These are phyloP conservation scores for Coregonus suidteri DNA, from an alignment of 2,797 vertebrate genomes.

Conservation along the genomic window DNA sequence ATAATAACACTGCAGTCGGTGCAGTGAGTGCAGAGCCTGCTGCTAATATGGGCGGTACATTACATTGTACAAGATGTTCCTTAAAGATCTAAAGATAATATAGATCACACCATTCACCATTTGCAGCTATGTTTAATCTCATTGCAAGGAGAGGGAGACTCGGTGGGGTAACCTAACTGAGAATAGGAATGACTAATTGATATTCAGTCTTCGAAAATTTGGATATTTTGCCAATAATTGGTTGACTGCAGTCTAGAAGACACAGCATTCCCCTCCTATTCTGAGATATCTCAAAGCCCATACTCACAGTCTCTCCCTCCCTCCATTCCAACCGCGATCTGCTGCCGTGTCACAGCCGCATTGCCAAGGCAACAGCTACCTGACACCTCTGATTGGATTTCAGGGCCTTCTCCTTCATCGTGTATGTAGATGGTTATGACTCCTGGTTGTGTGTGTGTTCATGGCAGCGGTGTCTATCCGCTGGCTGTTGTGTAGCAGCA, in stretches of 20 bases:
- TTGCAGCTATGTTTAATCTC: not conserved
- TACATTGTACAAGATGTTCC: not conserved
- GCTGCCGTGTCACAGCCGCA: conserved; percentile 44
- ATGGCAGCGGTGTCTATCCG: not conserved
- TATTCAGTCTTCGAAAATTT: too few relatives aligned
- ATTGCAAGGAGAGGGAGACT: not conserved
- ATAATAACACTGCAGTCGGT: not conserved
- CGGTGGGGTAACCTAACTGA: not conserved
- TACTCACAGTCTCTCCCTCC: not conserved
- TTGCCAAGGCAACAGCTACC: conserved; percentile 48
- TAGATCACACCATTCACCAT: not conserved
- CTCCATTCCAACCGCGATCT: not conserved
- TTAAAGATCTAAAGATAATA: not conserved
- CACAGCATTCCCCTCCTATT: too few relatives aligned
- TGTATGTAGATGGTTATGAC: conserved; percentile 26
- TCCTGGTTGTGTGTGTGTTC: not conserved
- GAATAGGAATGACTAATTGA: not conserved
- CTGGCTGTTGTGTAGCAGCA: too few relatives aligned
- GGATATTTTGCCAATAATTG: too few relatives aligned
- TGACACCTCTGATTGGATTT: not conserved
- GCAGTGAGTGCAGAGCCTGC: not conserved
- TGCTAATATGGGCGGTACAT: not conserved
- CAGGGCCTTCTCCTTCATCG: conserved; percentile 14
- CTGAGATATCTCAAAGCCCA: not conserved
- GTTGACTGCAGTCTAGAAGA: too few relatives aligned